Evolutionary conservation across 2,113 vertebrate genomes (phyloP).

Genomic region (Notarius quadriscutis): DNA sequence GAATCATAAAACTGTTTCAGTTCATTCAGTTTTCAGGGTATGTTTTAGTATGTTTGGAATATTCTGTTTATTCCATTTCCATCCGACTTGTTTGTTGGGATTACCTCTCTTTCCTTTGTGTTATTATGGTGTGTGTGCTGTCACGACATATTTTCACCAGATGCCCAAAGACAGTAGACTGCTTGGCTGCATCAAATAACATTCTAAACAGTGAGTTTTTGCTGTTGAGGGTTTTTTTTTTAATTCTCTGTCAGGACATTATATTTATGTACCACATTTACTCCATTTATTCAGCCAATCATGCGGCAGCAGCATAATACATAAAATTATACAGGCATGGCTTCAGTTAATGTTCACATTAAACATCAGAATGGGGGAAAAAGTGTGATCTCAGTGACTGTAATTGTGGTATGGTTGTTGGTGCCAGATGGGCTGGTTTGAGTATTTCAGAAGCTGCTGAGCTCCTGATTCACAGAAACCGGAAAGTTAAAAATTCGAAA

Average conservation of each 20-base stretch:
- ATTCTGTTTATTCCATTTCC: constrained; percentile 28
- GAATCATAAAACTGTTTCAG: constrained; percentile 12
- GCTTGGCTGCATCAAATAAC: constrained; percentile 18
- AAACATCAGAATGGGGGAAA: no score
- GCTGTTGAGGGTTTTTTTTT: background rate
- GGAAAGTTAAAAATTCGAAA: no score
- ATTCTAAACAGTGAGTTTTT: constrained; percentile 16
- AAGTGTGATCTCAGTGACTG: no score
- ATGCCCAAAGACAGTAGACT: constrained; percentile 22
- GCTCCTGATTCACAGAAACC: no score
- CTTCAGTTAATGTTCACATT: no score
- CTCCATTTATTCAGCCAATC: no score
- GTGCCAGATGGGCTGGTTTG: no score
- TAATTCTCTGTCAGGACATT: background rate
- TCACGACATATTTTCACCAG: constrained; percentile 30
- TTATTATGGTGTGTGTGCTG: constrained; percentile 28
- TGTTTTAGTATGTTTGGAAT: constrained; percentile 28
- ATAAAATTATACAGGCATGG: no score
- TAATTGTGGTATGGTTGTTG: no score
- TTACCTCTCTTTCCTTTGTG: constrained; percentile 24
- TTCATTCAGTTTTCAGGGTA: constrained; percentile 20
- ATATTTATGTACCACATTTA: no score
- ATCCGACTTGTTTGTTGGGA: constrained; percentile 26
- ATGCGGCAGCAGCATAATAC: no score
- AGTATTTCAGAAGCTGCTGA: no score